Percentiles rank a stretch among this genome's conserved stretches.
These are phyloP conservation scores for Plodia interpunctella DNA, from an alignment of 1,140 invertebrate species.

Conservation along the genomic window DNA sequence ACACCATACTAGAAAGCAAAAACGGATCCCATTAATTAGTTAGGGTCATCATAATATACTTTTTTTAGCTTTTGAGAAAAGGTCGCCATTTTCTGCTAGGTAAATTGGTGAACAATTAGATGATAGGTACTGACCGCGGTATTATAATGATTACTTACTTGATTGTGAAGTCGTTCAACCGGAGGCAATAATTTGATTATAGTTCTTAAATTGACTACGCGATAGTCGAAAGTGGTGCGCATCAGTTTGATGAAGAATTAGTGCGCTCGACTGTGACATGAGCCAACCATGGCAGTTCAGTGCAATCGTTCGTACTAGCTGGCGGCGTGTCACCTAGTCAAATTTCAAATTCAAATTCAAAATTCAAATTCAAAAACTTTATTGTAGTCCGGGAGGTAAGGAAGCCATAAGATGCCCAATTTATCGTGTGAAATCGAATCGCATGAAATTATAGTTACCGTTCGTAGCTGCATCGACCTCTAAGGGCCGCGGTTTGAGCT, in stretches of 20 bases:
- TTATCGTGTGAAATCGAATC: background rate
- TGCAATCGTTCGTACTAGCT: background rate
- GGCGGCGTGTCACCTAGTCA: background rate
- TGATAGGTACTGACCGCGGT: background rate
- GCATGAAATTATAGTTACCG: background rate
- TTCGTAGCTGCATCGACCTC: background rate
- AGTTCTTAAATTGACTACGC: background rate
- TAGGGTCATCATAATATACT: too few relatives aligned
- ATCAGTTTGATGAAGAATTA: background rate
- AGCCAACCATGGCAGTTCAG: background rate
- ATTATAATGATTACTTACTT: background rate
- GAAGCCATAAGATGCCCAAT: background rate
- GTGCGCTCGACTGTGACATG: background rate
- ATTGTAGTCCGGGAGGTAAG: background rate
- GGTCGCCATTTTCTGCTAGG: too few relatives aligned
- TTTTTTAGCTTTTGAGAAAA: too few relatives aligned
- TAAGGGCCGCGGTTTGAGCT: background rate
- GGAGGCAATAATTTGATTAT: background rate
- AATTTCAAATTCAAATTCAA: too few relatives aligned
- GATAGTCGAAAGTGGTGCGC: background rate
- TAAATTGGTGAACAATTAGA: background rate
- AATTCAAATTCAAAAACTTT: too few relatives aligned
- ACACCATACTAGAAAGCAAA: too few relatives aligned
- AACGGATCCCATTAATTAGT: too few relatives aligned
- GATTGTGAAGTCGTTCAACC: background rate